Evolutionary conservation across 2,888 invertebrate species (phyloP).

Genomic region (Globia sparganii): DNA sequence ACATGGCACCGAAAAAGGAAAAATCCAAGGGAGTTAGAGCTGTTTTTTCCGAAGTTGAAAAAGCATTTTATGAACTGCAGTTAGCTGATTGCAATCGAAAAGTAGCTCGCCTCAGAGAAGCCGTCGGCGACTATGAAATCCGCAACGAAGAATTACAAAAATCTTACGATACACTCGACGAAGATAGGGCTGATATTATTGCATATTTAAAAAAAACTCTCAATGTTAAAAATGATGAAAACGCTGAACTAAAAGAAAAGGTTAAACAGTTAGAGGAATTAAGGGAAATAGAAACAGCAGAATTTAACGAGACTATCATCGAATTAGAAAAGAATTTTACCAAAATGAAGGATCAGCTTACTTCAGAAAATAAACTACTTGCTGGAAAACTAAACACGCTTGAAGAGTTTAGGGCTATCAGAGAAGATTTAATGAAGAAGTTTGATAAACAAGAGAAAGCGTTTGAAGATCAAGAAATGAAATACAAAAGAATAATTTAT

Average conservation of each 20-base stretch:
- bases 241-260: conserved; percentile 92
- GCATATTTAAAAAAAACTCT: conserved; percentile 94
- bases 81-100: conserved; percentile 95
- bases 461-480: conserved; percentile 93
- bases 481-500: conserved; percentile 94
- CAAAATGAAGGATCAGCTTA: conserved; percentile 95
- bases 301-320: conserved; percentile 91
- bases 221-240: conserved; percentile 92
- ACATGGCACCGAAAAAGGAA: conserved; percentile 84
- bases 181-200: conserved; percentile 96
- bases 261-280: conserved; percentile 93
- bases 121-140: conserved; percentile 92
- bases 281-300: conserved; percentile 92
- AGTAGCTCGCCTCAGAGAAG: conserved; percentile 92
- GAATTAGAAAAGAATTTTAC: conserved; percentile 93
- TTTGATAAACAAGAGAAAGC: conserved; percentile 94
- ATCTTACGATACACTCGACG: conserved; percentile 92
- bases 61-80: conserved; percentile 94
- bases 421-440: conserved; percentile 95
- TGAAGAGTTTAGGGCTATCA: conserved; percentile 96
- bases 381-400: conserved; percentile 97
- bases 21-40: conserved; percentile 67
- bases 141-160: conserved; percentile 92
- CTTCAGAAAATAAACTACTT: conserved; percentile 95
- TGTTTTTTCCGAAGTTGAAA: conserved; percentile 92